Percentiles rank a stretch among this genome's conserved stretches.
These are phyloP conservation scores for Bellardia pandia DNA, from an alignment of 2,888 invertebrate species.

Conservation along the genomic window DNA sequence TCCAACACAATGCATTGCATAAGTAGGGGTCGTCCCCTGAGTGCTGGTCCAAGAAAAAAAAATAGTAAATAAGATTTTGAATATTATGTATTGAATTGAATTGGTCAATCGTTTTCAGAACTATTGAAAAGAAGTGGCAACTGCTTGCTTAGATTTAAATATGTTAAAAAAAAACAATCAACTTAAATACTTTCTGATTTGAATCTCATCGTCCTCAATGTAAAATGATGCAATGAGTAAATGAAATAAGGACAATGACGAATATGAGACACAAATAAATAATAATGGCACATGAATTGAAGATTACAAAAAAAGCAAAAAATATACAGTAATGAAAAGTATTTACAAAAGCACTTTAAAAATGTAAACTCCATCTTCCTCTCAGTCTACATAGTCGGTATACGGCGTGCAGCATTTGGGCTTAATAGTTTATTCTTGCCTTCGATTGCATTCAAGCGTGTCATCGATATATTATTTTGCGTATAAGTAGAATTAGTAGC, in stretches of 20 bases:
- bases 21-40: too few species aligned
- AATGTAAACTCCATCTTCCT: not conserved
- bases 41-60: too few species aligned
- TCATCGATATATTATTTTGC: constrained; percentile 75
- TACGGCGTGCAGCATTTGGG: constrained; percentile 58
- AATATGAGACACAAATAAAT: constrained; percentile 14
- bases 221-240: not conserved
- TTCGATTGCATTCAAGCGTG: constrained; percentile 76
- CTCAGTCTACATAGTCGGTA: constrained; percentile 53
- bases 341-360: constrained; percentile 60
- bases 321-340: constrained; percentile 17
- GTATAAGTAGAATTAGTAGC: constrained; percentile 77
- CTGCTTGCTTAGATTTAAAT: too few species aligned
- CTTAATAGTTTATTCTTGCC: constrained; percentile 75
- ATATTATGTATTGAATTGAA: too few species aligned
- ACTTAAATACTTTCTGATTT: not conserved
- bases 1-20: too few species aligned
- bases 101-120: too few species aligned
- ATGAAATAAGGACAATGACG: not conserved
- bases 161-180: not conserved
- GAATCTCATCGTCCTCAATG: not conserved
- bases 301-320: not conserved
- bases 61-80: too few species aligned
- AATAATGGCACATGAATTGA: constrained; percentile 24
- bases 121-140: too few species aligned